phyloP scores from a whole-genome alignment of 2,888 invertebrate species.

The Drosophila kuntzei region DNA sequence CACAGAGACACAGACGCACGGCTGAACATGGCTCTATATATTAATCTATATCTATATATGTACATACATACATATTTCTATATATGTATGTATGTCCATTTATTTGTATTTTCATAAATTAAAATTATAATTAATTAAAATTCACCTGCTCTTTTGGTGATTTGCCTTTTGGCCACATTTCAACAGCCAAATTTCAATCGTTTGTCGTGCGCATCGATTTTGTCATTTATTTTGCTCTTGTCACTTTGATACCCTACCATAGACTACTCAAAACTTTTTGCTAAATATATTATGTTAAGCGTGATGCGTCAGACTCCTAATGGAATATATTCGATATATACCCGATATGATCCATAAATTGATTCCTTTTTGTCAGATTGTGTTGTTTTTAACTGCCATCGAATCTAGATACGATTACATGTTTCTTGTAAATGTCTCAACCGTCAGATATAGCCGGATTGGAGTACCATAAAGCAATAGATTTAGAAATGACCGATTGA shows the following conservation, averaged over 20 bases:
- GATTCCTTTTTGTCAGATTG: too few species aligned
- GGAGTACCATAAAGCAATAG: too few species aligned
- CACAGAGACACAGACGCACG: constrained; percentile 14
- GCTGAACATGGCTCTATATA: constrained; percentile 24
- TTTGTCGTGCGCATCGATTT: constrained; percentile 63
- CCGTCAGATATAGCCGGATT: too few species aligned
- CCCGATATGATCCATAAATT: too few species aligned
- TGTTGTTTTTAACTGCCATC: too few species aligned
- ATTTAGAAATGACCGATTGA: not conserved
- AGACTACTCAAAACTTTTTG: too few species aligned
- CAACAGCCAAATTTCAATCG: constrained; percentile 36
- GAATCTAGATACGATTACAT: too few species aligned
- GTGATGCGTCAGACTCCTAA: too few species aligned
- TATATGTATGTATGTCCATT: constrained; percentile 3
- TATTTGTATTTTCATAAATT: constrained; percentile 44
- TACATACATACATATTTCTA: too few species aligned
- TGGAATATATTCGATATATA: too few species aligned
- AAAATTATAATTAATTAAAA: constrained; percentile 36
- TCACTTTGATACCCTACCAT: constrained; percentile 3
- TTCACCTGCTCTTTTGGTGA: constrained; percentile 45
- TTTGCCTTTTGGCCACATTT: constrained; percentile 39
- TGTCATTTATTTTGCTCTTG: constrained; percentile 59
- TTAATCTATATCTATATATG: constrained; percentile 8
- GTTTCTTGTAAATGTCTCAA: too few species aligned
- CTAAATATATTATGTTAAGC: not conserved